Base-by-base conservation (phyloP, 2,888 invertebrate species). In the Eucera pruinosa region DNA sequence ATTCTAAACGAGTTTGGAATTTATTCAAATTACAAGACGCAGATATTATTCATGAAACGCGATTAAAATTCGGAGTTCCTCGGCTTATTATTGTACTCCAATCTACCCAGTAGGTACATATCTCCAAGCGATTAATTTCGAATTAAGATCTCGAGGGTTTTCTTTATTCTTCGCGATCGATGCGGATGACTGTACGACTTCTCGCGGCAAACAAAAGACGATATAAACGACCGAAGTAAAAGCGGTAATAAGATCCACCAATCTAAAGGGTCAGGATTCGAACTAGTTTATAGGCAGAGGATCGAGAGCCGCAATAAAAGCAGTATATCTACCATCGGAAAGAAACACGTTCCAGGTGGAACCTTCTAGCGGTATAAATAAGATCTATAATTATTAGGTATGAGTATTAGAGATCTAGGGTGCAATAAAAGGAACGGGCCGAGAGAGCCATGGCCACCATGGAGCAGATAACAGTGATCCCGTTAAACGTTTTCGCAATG, bases 401-500 rank as follows among this genome's bases (percentile, higher is more conserved):
- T 11, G n/a, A 1, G 47, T 7, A 45, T 15, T 64, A 27, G 43
- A 66, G 55, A 47, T 18, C 33, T 15, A 18, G 50, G 23, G 11
- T 43, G 43, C 41, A 52, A 43, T 67, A 27, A 45, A 33, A 39
- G 43, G 11, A 45, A 23, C 25, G 27, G 23, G 23, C 13, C 30
- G 30, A 11, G n/a, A 39, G 30, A 52, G 52, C 39, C n/a, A 2
- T 25, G 4, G 27, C 47, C 39, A 27, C 18, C 9, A 39, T 3
- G 6, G 7, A 7, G 20, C 25, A 27, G 18, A 58, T 43, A 67
- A 39, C 69, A 43, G 43, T 23, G 20, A 18, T 64, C 70, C 39
- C 15, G 15, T 13, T 18, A 47, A 58, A 75, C 30, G 58, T 11
- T 65, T 60, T 71, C 64, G 65, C 75, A 64, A 68, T 33, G 36